Conservation (phyloP, 2,113 vertebrate species). For the Cyanistes caeruleus region DNA sequence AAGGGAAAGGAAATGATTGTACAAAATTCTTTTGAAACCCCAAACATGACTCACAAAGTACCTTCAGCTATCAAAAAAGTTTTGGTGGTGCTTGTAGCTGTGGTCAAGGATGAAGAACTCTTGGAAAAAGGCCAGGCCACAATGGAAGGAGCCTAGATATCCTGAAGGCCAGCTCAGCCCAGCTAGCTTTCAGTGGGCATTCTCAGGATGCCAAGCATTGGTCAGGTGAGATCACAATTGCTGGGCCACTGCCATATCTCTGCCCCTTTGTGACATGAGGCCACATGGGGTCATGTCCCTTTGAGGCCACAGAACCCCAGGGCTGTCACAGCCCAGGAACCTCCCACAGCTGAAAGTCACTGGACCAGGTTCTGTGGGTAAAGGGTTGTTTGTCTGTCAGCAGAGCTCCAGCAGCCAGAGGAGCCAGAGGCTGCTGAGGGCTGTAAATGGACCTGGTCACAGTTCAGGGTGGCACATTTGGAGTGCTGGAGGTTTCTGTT, state of each 20-base stretch:
- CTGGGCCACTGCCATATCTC: neutral
- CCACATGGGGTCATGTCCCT: neutral
- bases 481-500: neutral
- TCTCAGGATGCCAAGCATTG: neutral
- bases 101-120: neutral
- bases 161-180: neutral
- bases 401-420: neutral
- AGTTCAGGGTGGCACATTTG: neutral
- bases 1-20: neutral
- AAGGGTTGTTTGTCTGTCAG: neutral
- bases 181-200: neutral
- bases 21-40: neutral
- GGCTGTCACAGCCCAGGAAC: neutral
- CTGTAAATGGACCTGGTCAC: neutral
- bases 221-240: neutral
- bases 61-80: neutral
- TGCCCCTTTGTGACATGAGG: neutral
- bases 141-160: neutral
- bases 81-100: neutral
- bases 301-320: neutral
- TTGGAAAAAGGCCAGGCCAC: neutral
- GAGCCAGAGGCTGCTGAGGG: neutral
- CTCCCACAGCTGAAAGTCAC: neutral
- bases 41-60: neutral
- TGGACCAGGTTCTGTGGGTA: neutral